Evolutionary conservation across 1,140 invertebrate species (phyloP).

Genomic region (Sycophaga agraensis): DNA sequence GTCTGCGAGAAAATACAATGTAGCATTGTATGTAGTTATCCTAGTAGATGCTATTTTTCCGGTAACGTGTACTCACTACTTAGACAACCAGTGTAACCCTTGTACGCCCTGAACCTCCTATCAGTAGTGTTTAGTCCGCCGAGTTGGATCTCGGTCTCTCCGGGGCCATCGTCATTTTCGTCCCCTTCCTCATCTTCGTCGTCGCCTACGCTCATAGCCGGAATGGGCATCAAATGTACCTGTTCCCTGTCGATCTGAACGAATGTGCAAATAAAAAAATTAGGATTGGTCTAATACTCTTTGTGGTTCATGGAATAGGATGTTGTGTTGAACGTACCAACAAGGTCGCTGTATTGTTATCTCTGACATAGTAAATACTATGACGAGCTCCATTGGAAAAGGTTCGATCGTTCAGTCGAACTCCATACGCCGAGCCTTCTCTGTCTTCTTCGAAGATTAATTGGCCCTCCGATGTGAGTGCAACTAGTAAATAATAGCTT

Average conservation of each 20-base stretch:
- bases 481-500: slow-evolving; percentile 80
- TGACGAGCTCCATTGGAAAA: slow-evolving; percentile 82
- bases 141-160: slow-evolving; percentile 78
- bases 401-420: slow-evolving; percentile 71
- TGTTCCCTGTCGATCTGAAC: slow-evolving; percentile 71
- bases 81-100: slow-evolving; percentile 84
- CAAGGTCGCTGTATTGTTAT: slow-evolving; percentile 69
- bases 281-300: neutral
- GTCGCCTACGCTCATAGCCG: slow-evolving; percentile 66
- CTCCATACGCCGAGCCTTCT: slow-evolving; percentile 71
- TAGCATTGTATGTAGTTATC: neutral
- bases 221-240: slow-evolving; percentile 67
- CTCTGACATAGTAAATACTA: slow-evolving; percentile 80
- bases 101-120: slow-evolving; percentile 75
- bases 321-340: slow-evolving; percentile 49
- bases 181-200: slow-evolving; percentile 44
- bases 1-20: slow-evolving; percentile 59
- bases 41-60: no score
- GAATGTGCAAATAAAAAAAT: neutral
- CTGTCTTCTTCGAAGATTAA: slow-evolving; percentile 83
- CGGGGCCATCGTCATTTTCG: slow-evolving; percentile 51
- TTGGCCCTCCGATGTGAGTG: slow-evolving; percentile 77
- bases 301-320: no score
- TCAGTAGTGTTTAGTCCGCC: slow-evolving; percentile 84
- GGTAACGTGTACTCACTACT: slow-evolving; percentile 73